phyloP scores from a whole-genome alignment of 2,113 vertebrate species.

The Nycticryphes semicollaris region DNA sequence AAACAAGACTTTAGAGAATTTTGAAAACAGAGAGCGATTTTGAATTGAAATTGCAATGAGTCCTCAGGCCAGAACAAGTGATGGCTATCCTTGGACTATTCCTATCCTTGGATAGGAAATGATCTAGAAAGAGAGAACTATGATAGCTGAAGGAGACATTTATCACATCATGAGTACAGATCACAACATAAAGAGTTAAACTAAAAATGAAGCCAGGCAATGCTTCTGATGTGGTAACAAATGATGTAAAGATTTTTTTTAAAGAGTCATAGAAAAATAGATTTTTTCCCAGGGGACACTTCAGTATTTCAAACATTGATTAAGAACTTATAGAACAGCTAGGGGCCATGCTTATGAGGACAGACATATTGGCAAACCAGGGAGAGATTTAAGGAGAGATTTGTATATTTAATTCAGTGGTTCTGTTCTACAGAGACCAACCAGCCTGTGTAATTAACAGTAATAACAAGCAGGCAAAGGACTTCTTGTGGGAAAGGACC shows the following conservation, averaged over 20 bases:
- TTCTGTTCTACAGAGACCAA: neutral
- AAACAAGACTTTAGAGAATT: neutral
- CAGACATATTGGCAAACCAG: neutral
- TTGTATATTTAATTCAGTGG: neutral
- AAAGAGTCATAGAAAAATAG: neutral
- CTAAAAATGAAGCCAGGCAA: neutral
- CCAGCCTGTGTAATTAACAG: neutral
- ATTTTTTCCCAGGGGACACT: neutral
- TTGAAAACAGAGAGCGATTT: neutral
- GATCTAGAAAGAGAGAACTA: neutral
- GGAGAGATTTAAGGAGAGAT: neutral
- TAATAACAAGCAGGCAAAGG: neutral
- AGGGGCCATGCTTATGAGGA: neutral
- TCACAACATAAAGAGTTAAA: neutral
- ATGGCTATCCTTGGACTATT: neutral
- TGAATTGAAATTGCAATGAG: neutral
- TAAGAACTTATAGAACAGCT: neutral
- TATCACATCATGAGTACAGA: neutral
- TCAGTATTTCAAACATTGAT: neutral
- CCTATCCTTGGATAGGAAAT: neutral
- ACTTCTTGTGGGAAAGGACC: neutral
- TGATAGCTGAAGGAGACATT: neutral
- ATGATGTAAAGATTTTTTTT: neutral
- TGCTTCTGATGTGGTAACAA: neutral
- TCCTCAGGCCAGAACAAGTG: neutral